Evolutionary conservation across 92 coral and sea anemone genomes (phyloP).

Genomic region (Scolanthus callimorphus): DNA sequence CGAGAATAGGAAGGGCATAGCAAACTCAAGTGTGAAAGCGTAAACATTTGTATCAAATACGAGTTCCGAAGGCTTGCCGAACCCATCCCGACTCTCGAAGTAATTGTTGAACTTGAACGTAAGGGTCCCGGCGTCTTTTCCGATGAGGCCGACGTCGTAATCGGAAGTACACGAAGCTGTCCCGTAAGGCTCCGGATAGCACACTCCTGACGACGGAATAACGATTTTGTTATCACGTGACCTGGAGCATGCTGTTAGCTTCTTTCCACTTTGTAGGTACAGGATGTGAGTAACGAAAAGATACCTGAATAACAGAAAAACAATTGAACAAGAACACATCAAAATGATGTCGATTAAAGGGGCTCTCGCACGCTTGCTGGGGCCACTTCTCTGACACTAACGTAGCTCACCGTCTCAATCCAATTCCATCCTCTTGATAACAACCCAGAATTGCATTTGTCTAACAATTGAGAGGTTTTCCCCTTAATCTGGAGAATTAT

Average conservation of each 20-base stretch:
- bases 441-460: too few relatives aligned
- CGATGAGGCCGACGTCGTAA: conserved; percentile 71
- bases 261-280: conserved; percentile 14
- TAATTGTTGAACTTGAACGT: conserved; percentile 48
- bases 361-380: too few relatives aligned
- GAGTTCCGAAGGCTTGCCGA: conserved; percentile 55
- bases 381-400: too few relatives aligned
- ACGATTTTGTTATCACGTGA: neutral
- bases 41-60: conserved; percentile 78
- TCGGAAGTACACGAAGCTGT: conserved; percentile 70
- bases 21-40: conserved; percentile 69
- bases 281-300: conserved; percentile 53
- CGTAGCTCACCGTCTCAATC: too few relatives aligned
- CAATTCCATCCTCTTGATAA: too few relatives aligned
- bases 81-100: conserved; percentile 39
- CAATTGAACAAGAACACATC: too few relatives aligned
- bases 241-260: conserved; percentile 37
- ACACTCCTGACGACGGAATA: conserved; percentile 43
- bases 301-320: too few relatives aligned
- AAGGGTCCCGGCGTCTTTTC: conserved; percentile 56
- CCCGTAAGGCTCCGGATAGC: conserved; percentile 50
- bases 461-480: too few relatives aligned
- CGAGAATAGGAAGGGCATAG: conserved; percentile 47
- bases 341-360: too few relatives aligned
- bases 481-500: too few relatives aligned